Conservation (phyloP, 2,888 invertebrate genomes). For the Dynastes maya region DNA sequence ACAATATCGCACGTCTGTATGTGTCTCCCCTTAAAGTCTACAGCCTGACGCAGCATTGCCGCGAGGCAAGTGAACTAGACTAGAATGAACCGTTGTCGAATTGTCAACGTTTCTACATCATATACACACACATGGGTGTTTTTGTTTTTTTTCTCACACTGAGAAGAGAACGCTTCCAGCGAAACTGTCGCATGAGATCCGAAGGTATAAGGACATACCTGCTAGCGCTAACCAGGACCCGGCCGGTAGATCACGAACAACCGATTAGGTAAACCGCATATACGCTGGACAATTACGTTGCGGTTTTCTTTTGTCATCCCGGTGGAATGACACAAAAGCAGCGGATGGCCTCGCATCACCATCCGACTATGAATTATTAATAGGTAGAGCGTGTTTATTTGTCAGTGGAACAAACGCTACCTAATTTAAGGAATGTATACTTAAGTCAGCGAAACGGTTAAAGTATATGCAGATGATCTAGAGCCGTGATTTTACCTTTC, state of each 20-base stretch:
- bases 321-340: conserved; percentile 22
- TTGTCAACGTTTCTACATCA: conserved; percentile 12
- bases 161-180: neutral
- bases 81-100: neutral
- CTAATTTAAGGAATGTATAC: too few relatives aligned
- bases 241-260: conserved; percentile 27
- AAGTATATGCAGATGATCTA: too few relatives aligned
- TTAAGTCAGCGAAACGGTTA: too few relatives aligned
- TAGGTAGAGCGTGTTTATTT: neutral
- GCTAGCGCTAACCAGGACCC: too few relatives aligned
- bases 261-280: conserved; percentile 45
- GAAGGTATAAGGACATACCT: neutral
- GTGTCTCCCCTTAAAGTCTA: conserved; percentile 14
- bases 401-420: too few relatives aligned
- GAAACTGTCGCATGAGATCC: conserved; percentile 30
- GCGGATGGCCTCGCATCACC: conserved; percentile 2
- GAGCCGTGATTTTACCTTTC: too few relatives aligned
- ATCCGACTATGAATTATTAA: conserved; percentile 30
- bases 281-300: conserved; percentile 27
- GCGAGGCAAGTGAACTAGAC: neutral
- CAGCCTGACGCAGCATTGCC: conserved; percentile 9
- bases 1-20: neutral
- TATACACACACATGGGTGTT: neutral
- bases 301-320: conserved; percentile 38
- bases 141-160: conserved; percentile 20